Base-by-base conservation (phyloP, 2,797 vertebrate species). In the Scomberomorus guttatus region DNA sequence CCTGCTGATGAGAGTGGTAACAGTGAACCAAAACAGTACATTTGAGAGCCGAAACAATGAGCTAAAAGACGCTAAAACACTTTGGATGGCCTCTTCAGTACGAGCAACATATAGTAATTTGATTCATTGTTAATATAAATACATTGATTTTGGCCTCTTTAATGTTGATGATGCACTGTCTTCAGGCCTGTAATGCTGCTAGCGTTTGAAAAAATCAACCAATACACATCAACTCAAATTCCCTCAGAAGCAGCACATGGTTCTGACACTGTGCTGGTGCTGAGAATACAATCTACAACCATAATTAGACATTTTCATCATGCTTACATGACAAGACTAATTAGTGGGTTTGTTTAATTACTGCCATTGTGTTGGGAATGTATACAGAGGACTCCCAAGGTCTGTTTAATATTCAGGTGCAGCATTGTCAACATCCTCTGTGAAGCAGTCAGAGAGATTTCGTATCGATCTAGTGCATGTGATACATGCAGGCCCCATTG, bases 281-380 rank as follows among this genome's bases (percentile, higher is more conserved):
- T 67, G 76, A 77, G 92, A 88, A 93, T 84, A 80, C 85, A 87
- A 79, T 92, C 86, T 84, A 71, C 62, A 77, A 75, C 55, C 83
- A 83, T 94, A 94, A 95, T 94, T 93, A 93, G 85, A 91, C 83
- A 90, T 94, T 89, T 94, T 93, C 89, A 93, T 95, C 90, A 89
- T 82, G 86, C 84, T 88, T 89, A 91, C 92, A 95, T 92, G 93
- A 95, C 84, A 81, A 76, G 88, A 87, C 89, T 95, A 93, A 96
- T 96, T 94, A 95, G 89, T 85, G 80, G 83, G 89, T 89, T 84
- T 76, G 90, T 93, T 65, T 82, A 83, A 87, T 86, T 81, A 50
- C 68, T 58, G 46, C 55, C 52, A 54, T 39, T 60, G 71, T 73
- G 68, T 63, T 52, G 63, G 54, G 51, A 64, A 72, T 37, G 64